Base-by-base conservation (phyloP, 2,888 invertebrate species). In the Ceriagrion tenellum region DNA sequence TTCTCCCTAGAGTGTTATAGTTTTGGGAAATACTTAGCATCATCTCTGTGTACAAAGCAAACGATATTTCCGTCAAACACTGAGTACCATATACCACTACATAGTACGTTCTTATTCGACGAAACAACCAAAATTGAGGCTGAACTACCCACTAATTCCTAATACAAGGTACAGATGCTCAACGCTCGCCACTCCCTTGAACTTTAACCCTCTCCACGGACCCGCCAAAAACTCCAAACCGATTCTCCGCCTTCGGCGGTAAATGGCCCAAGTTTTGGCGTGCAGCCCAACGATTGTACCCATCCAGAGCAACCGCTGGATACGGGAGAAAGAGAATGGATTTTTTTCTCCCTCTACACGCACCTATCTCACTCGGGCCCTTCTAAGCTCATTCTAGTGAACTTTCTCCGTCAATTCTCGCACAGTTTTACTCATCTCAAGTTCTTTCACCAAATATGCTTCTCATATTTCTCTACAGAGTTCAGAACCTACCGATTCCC, bases 181-280 rank as follows among this genome's bases (percentile, higher is more conserved):
- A 30, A 13, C 35, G 35, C 81, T 35, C 81, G 13, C 1, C 35
- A 30, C 69, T 26, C 26, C 12, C 69, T 69, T 26, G 23, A 69
- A 26, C 69, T 81, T 81, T 35, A n/a, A 81, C 35, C 35, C 81
- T n/a, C 69, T 69, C 69, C n/a, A 0, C 69, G 8, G 81, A 16
- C 35, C 8, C 81, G 59, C 18, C 59, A 16, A 20, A 59, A 59
- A 18, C 81, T 74, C 30, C n/a, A 63, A 63, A 13, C 81, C 35
- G 30, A 30, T 13, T 35, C 81, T 81, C 81, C 35, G 3, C 35
- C 81, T 35, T 18, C 81, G 35, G 35, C 30, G 35, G 35, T 81
- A 81, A 81, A 81, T 81, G 81, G 13, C 81, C 81, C 35, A 26
- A 81, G 30, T 81, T 81, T 35, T 81, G 81, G 81, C 81, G 35